phyloP scores from a whole-genome alignment of 2,797 vertebrate species.

The Merluccius polli region DNA sequence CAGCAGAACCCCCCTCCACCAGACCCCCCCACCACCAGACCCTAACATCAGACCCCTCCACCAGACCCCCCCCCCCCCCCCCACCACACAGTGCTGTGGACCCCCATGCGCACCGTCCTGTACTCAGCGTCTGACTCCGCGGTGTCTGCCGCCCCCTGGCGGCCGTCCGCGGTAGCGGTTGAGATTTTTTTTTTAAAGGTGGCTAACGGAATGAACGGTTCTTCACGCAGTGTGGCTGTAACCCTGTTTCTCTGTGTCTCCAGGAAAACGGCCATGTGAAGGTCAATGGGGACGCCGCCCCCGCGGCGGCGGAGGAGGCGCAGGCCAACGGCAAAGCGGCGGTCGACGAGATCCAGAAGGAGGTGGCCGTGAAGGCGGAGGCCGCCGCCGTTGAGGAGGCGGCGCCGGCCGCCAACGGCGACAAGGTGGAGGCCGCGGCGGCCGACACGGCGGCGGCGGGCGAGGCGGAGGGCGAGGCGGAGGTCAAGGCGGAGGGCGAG shows the following conservation, averaged over 20 bases:
- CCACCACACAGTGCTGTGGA: not conserved
- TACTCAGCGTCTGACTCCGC: slow-evolving; percentile 2
- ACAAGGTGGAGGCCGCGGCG: slow-evolving; percentile 75
- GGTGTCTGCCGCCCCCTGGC: slow-evolving; percentile 58
- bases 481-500: slow-evolving; percentile 63
- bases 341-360: slow-evolving; percentile 75
- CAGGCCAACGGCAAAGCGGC: slow-evolving; percentile 84
- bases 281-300: slow-evolving; percentile 87
- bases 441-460: slow-evolving; percentile 67
- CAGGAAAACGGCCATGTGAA: slow-evolving; percentile 94
- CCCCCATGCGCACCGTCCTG: no score
- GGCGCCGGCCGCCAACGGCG: slow-evolving; percentile 74
- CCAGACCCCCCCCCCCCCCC: not conserved
- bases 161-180: slow-evolving; percentile 24
- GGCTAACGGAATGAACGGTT: not conserved
- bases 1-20: no score
- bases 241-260: slow-evolving; percentile 28
- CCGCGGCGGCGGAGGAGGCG: slow-evolving; percentile 83
- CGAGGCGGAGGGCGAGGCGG: slow-evolving; percentile 65
- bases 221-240: slow-evolving; percentile 7
- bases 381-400: slow-evolving; percentile 62
- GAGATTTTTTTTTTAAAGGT: no score
- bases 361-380: slow-evolving; percentile 64
- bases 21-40: no score
- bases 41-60: no score